Base-by-base conservation (phyloP, 2,113 vertebrate species). In the Clinocottus analis region DNA sequence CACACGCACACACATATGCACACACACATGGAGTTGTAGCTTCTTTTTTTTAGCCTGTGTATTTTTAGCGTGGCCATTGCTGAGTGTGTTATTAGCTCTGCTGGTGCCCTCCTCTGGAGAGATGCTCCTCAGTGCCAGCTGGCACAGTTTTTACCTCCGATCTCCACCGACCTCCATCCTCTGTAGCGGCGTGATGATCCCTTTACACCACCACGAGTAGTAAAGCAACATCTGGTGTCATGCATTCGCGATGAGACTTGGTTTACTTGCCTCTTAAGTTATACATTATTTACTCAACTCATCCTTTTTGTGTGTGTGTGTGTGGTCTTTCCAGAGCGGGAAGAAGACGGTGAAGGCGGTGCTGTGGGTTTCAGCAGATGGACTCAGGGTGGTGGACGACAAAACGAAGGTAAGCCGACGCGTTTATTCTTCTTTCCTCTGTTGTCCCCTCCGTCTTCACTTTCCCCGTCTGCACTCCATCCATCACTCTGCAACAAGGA, bases 301-400 rank as follows among this genome's bases (percentile, higher is more conserved):
- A 55, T 35, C 67, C 2, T 80, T n/a, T 1, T 61, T 33, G 55
- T 25, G n/a, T n/a, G n/a, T n/a, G n/a, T n/a, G n/a, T n/a, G n/a
- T 82, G 7, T 1, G 35, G 55, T 74, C 29, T 19, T 79, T 89
- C 21, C 87, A 98, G 97, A 96, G 95, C 10, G 97, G 97, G 27
- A 96, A 96, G 81, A 98, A 98, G 86, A 96, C 96, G 0, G 96
- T 98, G 45, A 97, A 97, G 83, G 96, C 97, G 1, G 94, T 97
- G 21, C 89, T 98, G 64, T 97, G 97, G 97, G 97, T 98, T 58
- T 97, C 97, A 0, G 97, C 97, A 0, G 97, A 98, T 39, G 97
- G 97, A 45, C 95, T 98, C 80, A 94, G 97, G 70, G 97, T 98
- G 41, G 97, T 98, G 78, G 97, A 98, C 25, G 97, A 98, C 89